Conservation (phyloP, 2,888 invertebrate species). For the Agriopis leucophaearia region DNA sequence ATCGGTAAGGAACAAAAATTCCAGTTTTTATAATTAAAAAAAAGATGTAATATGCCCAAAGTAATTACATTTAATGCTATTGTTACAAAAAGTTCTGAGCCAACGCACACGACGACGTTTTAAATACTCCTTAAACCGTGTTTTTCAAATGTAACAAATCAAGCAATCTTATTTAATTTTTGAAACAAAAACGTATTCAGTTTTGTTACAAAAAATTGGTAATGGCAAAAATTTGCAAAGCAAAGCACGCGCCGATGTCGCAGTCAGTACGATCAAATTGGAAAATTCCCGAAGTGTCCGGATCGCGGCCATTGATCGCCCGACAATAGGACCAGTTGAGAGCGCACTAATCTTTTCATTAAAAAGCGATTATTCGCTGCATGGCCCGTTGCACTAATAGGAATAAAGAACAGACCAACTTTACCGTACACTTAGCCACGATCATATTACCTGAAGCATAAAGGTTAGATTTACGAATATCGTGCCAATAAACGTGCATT, state of each 20-base stretch:
- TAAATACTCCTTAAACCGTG: no score
- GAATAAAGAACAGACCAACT: slow-evolving; percentile 68
- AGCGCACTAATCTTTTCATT: slow-evolving; percentile 85
- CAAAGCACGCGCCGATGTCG: slow-evolving; percentile 53
- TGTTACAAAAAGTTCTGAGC: no score
- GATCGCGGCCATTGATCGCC: slow-evolving; percentile 70
- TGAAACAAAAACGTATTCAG: not conserved
- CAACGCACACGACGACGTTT: no score
- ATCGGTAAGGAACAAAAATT: no score
- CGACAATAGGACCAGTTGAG: slow-evolving; percentile 66
- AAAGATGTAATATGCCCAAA: no score
- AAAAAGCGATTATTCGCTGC: slow-evolving; percentile 85
- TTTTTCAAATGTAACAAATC: no score
- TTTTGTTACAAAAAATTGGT: not conserved
- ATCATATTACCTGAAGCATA: slow-evolving; percentile 47
- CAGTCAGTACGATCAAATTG: slow-evolving; percentile 70
- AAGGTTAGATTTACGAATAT: slow-evolving; percentile 52
- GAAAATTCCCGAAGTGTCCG: slow-evolving; percentile 80
- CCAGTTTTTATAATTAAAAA: no score
- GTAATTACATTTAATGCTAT: no score
- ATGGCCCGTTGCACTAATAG: slow-evolving; percentile 81
- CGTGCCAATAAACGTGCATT: slow-evolving; percentile 40
- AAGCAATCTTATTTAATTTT: not conserved
- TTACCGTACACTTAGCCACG: slow-evolving; percentile 38
- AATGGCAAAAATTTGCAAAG: slow-evolving; percentile 44